phyloP scores from a whole-genome alignment of 92 coral and sea anemone species.

The Zoanthus solanderi region DNA sequence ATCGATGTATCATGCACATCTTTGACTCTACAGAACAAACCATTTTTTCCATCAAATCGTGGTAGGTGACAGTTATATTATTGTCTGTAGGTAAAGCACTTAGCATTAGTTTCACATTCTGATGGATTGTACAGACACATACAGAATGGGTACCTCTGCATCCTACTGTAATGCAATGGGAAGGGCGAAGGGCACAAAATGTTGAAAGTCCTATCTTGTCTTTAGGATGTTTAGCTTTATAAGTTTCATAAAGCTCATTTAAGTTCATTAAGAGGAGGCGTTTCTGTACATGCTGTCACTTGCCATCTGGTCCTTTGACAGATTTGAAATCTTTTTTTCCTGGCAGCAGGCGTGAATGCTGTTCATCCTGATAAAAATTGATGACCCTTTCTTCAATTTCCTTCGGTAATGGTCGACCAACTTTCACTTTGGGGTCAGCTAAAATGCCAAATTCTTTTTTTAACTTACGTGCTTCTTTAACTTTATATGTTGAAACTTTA shows the following conservation, averaged over 20 bases:
- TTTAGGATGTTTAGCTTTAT: conserved; percentile 4
- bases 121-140: not conserved
- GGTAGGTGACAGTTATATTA: conserved; percentile 11
- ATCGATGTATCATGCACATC: not conserved
- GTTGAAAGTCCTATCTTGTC: conserved; percentile 19
- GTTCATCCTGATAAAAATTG: conserved; percentile 11
- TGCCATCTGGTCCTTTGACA: conserved; percentile 29
- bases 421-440: conserved; percentile 2
- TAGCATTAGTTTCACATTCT: not conserved
- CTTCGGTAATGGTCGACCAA: conserved; percentile 3
- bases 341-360: conserved; percentile 24
- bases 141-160: not conserved
- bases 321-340: conserved; percentile 23
- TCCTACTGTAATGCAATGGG: conserved; percentile 8
- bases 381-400: conserved; percentile 20
- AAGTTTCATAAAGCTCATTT: conserved; percentile 14
- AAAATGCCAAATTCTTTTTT: conserved; percentile 2
- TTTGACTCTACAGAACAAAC: too few species aligned
- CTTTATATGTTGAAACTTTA: not conserved
- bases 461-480: conserved; percentile 2
- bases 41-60: not conserved
- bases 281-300: conserved; percentile 22
- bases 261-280: conserved; percentile 22
- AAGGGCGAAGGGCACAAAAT: conserved; percentile 2
- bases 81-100: conserved; percentile 2